Percentiles rank a stretch among this genome's conserved stretches.
Conservation (phyloP, 2,113 vertebrate genomes). For the Trematomus loennbergii region DNA sequence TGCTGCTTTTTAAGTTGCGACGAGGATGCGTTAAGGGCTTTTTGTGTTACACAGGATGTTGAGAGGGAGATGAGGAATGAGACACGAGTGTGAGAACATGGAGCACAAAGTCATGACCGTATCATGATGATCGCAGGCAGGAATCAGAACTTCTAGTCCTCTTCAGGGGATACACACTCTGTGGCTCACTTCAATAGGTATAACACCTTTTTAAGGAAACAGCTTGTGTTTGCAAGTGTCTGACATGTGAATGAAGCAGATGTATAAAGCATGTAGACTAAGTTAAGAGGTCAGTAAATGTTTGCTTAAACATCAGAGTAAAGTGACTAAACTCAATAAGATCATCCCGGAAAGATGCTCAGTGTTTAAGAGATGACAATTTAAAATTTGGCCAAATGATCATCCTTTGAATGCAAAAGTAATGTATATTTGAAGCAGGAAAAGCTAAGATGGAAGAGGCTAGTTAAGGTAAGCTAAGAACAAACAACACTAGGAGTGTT, state of each 20-base stretch:
- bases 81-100: conserved; percentile 38
- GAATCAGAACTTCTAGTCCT: conserved; percentile 60
- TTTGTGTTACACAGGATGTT: conserved; percentile 76
- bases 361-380: not conserved
- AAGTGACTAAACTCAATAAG: not conserved
- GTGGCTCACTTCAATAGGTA: conserved; percentile 57
- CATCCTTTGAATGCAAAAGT: conserved; percentile 18
- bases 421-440: not conserved
- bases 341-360: not conserved
- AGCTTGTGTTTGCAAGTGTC: conserved; percentile 27
- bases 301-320: conserved; percentile 5
- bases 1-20: conserved; percentile 62
- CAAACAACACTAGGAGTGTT: not conserved
- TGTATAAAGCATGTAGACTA: conserved; percentile 5
- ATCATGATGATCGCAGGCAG: conserved; percentile 51
- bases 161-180: conserved; percentile 38
- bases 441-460: not conserved
- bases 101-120: conserved; percentile 53
- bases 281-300: conserved; percentile 47
- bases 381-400: not conserved
- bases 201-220: conserved; percentile 34
- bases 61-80: conserved; percentile 59
- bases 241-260: conserved; percentile 36
- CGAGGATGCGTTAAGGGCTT: conserved; percentile 70
- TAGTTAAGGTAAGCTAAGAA: not conserved